Evolutionary conservation across 2,113 vertebrate genomes (phyloP).

Genomic region (Paraplagusia blochii): DNA sequence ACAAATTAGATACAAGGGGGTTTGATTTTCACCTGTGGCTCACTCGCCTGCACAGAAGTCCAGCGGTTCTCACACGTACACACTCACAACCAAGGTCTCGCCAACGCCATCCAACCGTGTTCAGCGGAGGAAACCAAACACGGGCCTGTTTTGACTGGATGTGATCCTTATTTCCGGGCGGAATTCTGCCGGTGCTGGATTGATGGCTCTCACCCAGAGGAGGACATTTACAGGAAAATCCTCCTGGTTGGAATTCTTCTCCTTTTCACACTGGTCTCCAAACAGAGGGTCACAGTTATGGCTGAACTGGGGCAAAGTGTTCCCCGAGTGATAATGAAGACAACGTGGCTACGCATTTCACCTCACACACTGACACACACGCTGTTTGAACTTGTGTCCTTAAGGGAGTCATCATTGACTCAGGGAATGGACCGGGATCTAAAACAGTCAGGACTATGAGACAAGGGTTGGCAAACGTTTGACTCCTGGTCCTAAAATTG

Average conservation of each 20-base stretch:
- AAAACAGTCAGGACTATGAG: not conserved
- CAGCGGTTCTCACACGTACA: conserved; percentile 42
- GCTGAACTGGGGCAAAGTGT: conserved; percentile 45
- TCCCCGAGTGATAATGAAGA: conserved; percentile 64
- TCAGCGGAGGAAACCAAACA: conserved; percentile 71
- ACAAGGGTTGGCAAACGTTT: no score
- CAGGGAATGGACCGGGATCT: not conserved
- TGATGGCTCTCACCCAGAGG: conserved; percentile 68
- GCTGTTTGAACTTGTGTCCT: conserved; percentile 8
- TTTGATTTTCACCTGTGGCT: conserved; percentile 55
- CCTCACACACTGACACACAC: conserved; percentile 4
- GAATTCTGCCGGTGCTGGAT: conserved; percentile 60
- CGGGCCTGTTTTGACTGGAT: conserved; percentile 71
- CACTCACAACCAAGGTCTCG: conserved; percentile 39
- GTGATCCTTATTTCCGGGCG: conserved; percentile 71
- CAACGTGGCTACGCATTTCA: conserved; percentile 24
- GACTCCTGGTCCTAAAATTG: no score
- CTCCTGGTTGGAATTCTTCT: conserved; percentile 56
- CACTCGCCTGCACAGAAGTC: conserved; percentile 20
- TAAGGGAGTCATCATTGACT: conserved; percentile 3
- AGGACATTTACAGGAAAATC: conserved; percentile 67
- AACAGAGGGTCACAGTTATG: conserved; percentile 53
- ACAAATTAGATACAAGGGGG: conserved; percentile 57
- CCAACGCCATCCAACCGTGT: conserved; percentile 60
- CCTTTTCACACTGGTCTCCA: conserved; percentile 44